phyloP scores from a whole-genome alignment of 2,113 vertebrate genomes.

The Neolamprologus caudopunctatus region DNA sequence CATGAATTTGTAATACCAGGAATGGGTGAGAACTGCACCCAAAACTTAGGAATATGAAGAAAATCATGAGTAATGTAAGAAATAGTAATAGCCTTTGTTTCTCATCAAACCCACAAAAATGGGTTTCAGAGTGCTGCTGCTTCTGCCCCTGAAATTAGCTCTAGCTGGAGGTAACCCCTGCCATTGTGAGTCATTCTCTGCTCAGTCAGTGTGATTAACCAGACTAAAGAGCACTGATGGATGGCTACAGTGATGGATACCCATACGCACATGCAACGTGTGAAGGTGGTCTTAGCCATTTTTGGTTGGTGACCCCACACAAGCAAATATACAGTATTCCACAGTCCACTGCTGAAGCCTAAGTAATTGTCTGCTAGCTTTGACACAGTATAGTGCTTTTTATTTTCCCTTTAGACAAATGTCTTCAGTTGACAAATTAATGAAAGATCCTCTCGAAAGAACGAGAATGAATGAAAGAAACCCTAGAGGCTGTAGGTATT shows the following conservation, averaged over 20 bases:
- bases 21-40: fast-evolving
- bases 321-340: background rate
- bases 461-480: slow-evolving; percentile 8
- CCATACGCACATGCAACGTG: background rate
- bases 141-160: slow-evolving; percentile 44
- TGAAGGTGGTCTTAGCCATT: background rate
- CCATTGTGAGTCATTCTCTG: slow-evolving; percentile 32
- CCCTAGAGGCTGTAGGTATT: slow-evolving; percentile 41
- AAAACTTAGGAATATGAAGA: background rate
- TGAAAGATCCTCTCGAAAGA: slow-evolving; percentile 1
- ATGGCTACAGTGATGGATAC: slow-evolving; percentile 11
- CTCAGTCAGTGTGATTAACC: slow-evolving; percentile 18
- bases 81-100: background rate
- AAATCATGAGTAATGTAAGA: background rate
- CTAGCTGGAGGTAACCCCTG: slow-evolving; percentile 38
- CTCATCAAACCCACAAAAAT: background rate
- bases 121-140: background rate
- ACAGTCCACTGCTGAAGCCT: background rate
- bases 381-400: slow-evolving; percentile 18
- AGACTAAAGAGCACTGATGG: slow-evolving; percentile 16
- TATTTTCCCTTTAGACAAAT: slow-evolving; percentile 16
- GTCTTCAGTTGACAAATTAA: slow-evolving; percentile 51
- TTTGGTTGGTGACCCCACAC: background rate
- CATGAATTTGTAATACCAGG: background rate
- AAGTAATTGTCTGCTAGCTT: background rate